Conservation (phyloP, 2,888 invertebrate species). For the Nebria brevicollis region DNA sequence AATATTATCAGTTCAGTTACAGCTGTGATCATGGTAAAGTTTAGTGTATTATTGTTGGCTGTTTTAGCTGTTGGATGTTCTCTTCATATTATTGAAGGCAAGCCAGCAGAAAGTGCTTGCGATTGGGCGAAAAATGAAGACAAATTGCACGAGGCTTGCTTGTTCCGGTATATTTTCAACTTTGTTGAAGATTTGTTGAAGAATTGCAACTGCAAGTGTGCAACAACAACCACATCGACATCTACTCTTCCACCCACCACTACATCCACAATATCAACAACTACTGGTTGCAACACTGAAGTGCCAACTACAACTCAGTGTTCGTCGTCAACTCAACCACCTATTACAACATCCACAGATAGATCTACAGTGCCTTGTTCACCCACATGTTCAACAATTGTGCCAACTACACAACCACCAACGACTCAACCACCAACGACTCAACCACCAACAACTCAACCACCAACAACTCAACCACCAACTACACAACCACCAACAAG, state of each 20-base stretch:
- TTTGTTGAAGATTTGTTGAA: not conserved
- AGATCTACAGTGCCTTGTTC: not conserved
- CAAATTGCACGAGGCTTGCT: not conserved
- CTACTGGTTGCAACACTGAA: not conserved
- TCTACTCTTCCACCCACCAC: not conserved
- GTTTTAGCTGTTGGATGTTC: not conserved
- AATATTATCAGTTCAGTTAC: not conserved
- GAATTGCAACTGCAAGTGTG: not conserved
- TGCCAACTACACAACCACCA: not conserved
- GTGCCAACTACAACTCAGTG: not conserved
- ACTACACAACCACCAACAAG: not conserved
- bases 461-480: not conserved
- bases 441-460: slow-evolving; percentile 5
- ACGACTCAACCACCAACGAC: not conserved
- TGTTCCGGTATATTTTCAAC: not conserved
- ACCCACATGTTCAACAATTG: no score
- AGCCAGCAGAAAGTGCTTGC: not conserved
- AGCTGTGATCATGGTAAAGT: not conserved
- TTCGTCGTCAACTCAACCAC: not conserved
- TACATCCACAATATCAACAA: no score
- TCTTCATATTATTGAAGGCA: not conserved
- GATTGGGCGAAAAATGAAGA: not conserved
- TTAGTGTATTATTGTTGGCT: not conserved
- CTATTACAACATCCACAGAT: not conserved
- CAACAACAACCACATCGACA: not conserved